Conservation (phyloP, 2,797 vertebrate genomes). For the Chaetophractus vellerosus region DNA sequence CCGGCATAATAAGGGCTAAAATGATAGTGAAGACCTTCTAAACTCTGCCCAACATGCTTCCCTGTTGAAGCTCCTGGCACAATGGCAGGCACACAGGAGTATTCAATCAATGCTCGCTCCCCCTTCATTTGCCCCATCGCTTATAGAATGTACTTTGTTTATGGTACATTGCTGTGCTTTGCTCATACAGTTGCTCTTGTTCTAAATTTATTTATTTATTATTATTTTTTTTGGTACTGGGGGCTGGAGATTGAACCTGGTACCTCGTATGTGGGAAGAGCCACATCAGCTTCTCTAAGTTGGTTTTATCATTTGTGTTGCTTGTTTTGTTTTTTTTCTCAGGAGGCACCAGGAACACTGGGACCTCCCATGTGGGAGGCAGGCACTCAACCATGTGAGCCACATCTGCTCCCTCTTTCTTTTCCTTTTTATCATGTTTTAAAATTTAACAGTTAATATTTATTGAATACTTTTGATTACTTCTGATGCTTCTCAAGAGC, state of each 20-base stretch:
- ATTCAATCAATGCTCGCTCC: neutral
- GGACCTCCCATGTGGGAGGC: too few relatives aligned
- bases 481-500: neutral
- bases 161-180: neutral
- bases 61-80: neutral
- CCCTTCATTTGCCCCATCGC: too few relatives aligned
- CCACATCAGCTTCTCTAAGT: too few relatives aligned
- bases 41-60: neutral
- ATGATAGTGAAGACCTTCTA: neutral
- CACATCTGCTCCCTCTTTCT: too few relatives aligned
- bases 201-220: neutral
- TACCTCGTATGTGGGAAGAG: too few relatives aligned
- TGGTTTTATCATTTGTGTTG: too few relatives aligned
- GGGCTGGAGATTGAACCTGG: too few relatives aligned
- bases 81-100: neutral
- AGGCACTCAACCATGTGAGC: too few relatives aligned
- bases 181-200: neutral
- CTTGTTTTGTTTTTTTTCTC: too few relatives aligned
- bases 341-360: too few relatives aligned
- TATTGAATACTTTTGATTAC: neutral
- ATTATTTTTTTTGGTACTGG: neutral
- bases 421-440: neutral
- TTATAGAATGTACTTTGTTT: neutral
- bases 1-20: neutral
- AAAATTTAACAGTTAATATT: neutral